Percentiles rank a stretch among this genome's conserved stretches.
These are phyloP conservation scores for Podarcis cretensis DNA, from an alignment of 2,113 vertebrate genomes.

Conservation along the genomic window DNA sequence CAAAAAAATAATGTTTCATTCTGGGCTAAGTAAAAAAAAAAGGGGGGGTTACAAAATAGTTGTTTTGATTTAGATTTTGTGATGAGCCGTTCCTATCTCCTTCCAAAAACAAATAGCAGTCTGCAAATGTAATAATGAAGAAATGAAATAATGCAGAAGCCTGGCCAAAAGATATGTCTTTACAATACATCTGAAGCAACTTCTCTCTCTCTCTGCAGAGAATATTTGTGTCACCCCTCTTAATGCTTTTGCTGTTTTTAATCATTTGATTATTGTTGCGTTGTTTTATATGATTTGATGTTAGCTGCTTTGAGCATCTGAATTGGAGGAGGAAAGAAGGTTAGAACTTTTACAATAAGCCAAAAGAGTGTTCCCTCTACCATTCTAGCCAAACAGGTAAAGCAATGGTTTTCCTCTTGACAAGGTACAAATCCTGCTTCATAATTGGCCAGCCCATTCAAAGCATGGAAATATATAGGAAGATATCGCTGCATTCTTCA, in stretches of 20 bases:
- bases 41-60: neutral
- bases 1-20: constrained; percentile 9
- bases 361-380: neutral
- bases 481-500: neutral
- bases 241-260: neutral
- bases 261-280: neutral
- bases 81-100: neutral
- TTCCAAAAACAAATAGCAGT: neutral
- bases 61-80: neutral
- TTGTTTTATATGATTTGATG: neutral
- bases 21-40: neutral
- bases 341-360: neutral
- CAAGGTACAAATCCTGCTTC: neutral
- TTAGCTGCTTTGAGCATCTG: neutral
- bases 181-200: too few relatives aligned
- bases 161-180: too few relatives aligned
- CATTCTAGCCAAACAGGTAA: neutral
- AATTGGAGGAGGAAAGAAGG: neutral
- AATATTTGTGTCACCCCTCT: neutral
- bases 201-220: neutral
- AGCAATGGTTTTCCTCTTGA: neutral
- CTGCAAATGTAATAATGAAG: neutral
- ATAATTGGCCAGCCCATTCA: neutral
- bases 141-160: neutral
- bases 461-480: neutral